Evolutionary conservation across 2,888 invertebrate genomes (phyloP).

Genomic region (Lasioglossum zephyrum): DNA sequence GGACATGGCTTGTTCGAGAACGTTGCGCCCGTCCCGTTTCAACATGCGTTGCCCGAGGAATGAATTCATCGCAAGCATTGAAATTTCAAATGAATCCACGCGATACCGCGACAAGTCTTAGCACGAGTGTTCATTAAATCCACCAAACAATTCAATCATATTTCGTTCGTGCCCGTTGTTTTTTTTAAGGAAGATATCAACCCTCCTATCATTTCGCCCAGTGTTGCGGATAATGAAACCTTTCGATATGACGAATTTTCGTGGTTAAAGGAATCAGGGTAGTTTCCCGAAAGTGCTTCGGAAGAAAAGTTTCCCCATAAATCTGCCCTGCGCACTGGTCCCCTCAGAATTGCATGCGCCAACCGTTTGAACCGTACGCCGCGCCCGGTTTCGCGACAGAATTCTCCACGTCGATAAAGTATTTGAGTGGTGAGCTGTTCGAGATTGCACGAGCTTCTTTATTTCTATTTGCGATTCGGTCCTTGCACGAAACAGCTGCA

Average conservation of each 20-base stretch:
- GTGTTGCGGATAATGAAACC: slow-evolving; percentile 46
- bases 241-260: slow-evolving; percentile 39
- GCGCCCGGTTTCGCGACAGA: slow-evolving; percentile 4
- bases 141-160: too few relatives aligned
- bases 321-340: slow-evolving; percentile 42
- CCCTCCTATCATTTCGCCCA: neutral
- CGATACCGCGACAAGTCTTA: neutral
- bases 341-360: slow-evolving; percentile 39
- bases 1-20: slow-evolving; percentile 68
- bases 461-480: neutral
- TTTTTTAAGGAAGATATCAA: too few relatives aligned
- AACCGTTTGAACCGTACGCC: neutral
- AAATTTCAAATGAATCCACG: slow-evolving; percentile 18
- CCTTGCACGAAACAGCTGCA: neutral
- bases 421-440: slow-evolving; percentile 19
- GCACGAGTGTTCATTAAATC: too few relatives aligned
- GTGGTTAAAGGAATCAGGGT: slow-evolving; percentile 54
- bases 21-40: slow-evolving; percentile 20
- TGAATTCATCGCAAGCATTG: slow-evolving; percentile 20
- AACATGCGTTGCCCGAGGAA: slow-evolving; percentile 19
- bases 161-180: too few relatives aligned
- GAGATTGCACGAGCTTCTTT: neutral
- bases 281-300: slow-evolving; percentile 38
- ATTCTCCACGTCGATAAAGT: slow-evolving; percentile 34
- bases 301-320: slow-evolving; percentile 59